Percentiles rank a stretch among this genome's conserved stretches.
These are phyloP conservation scores for Hypocryptadius cinnamomeus DNA, from an alignment of 2,113 vertebrate genomes.

Conservation along the genomic window DNA sequence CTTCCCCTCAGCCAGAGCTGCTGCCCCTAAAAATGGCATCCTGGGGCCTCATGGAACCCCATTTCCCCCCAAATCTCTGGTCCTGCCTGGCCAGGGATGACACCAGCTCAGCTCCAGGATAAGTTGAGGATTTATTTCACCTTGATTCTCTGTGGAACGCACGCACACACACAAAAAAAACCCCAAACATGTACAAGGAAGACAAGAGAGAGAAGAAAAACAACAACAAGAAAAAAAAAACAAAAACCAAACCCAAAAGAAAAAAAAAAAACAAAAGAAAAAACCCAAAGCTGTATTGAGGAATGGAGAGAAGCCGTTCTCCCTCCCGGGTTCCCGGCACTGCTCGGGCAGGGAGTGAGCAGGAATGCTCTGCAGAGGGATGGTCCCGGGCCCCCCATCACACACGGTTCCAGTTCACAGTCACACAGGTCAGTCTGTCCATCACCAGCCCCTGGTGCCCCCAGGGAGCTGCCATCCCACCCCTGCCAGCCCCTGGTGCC, in stretches of 20 bases:
- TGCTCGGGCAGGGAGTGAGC: neutral
- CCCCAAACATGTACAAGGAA: conserved; percentile 66
- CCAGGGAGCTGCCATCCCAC: neutral
- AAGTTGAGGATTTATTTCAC: conserved; percentile 66
- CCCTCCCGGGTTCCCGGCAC: neutral
- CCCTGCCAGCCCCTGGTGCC: neutral
- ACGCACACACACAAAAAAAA: conserved; percentile 53
- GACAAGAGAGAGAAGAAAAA: conserved; percentile 2
- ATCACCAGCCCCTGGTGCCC: neutral
- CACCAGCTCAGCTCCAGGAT: neutral
- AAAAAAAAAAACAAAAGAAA: neutral
- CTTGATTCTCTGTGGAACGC: conserved; percentile 61
- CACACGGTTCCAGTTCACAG: neutral
- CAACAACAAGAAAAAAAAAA: neutral
- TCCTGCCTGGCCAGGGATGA: neutral
- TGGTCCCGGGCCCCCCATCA: neutral
- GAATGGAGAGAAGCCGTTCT: conserved; percentile 16
- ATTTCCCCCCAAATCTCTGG: neutral
- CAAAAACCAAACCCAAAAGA: neutral
- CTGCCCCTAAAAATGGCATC: neutral
- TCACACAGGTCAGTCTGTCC: neutral
- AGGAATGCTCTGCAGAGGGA: neutral
- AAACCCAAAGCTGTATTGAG: neutral
- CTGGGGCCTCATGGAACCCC: neutral
- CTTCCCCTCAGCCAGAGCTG: neutral